phyloP scores from a whole-genome alignment of 2,888 invertebrate genomes.

The Toxonevra muliebris region DNA sequence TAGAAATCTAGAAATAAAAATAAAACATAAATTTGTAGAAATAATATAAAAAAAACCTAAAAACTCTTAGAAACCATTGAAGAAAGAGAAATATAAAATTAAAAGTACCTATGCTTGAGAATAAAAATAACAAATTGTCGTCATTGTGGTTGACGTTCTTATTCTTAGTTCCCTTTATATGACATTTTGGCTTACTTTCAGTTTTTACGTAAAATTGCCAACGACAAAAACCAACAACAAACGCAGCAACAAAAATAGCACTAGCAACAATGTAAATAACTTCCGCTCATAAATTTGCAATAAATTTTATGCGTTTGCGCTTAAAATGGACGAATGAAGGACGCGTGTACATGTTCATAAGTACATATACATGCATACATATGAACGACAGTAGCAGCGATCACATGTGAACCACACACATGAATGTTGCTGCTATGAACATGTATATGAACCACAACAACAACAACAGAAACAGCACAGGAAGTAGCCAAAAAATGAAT shows the following conservation, averaged over 20 bases:
- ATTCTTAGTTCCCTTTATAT: not conserved
- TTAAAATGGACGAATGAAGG: no score
- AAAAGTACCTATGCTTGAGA: no score
- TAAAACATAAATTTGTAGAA: no score
- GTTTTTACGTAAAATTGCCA: not conserved
- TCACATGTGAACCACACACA: no score
- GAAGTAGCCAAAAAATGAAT: not conserved
- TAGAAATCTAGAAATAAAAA: no score
- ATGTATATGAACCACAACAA: not conserved
- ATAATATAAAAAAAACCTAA: no score
- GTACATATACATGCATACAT: not conserved
- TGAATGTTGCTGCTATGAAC: slow-evolving; percentile 13
- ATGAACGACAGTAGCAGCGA: no score
- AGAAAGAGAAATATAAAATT: no score
- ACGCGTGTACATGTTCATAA: no score
- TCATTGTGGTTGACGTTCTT: no score
- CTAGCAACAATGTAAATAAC: slow-evolving; percentile 36
- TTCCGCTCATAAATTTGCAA: slow-evolving; percentile 40
- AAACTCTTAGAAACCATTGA: no score
- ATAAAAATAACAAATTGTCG: not conserved
- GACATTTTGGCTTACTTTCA: not conserved
- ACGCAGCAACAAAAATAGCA: slow-evolving; percentile 18
- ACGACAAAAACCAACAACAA: slow-evolving; percentile 15
- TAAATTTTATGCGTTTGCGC: slow-evolving; percentile 25
- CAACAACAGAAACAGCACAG: slow-evolving; percentile 3